Base-by-base conservation (phyloP, 2,797 vertebrate species). In the Acipenser ruthenus region DNA sequence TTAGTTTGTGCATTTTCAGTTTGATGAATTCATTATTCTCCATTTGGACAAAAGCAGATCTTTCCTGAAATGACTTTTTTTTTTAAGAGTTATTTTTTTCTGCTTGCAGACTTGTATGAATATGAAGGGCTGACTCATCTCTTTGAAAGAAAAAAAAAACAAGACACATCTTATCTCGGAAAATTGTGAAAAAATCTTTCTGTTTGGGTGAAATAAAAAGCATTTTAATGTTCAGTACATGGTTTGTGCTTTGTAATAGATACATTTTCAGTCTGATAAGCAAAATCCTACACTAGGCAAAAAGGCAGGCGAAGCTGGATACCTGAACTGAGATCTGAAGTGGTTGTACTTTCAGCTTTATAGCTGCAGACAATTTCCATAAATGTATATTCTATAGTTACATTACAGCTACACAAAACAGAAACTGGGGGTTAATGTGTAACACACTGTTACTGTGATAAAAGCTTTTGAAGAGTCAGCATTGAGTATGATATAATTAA, bases 21-120 rank as follows among this genome's bases (percentile, higher is more conserved):
- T 81, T 86, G 86, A 88, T 86, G 79, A 87, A 88, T 88, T 91
- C 81, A 87, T 90, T 87, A 87, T 80, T 84, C 76, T 79, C 72
- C 68, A 66, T 65, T n/a, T 81, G 70, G 65, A 71, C 80, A 67
- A 70, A 63, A 77, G 73, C 72, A 77, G 55, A 70, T 58, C 67
- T 76, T 74, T 76, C 66, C 74, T 67, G 64, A 66, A 83, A 84
- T 82, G 75, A 37, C 37, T 37, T 37, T 37, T 37, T 37, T 37
- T 18, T 18, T 18, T 18, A 18, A 18, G 18, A 18, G 18, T 37
- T 37, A 18, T 18, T 18, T 70, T 81, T 72, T 78, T 71, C 73
- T 78, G 73, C 67, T 62, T 61, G 63, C 66, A 81, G 74, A 74
- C 72, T 70, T 79, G 65, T 74, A 75, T 81, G 72, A 83, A 84